phyloP scores from a whole-genome alignment of 1,140 invertebrate species.

The Planococcus citri region DNA sequence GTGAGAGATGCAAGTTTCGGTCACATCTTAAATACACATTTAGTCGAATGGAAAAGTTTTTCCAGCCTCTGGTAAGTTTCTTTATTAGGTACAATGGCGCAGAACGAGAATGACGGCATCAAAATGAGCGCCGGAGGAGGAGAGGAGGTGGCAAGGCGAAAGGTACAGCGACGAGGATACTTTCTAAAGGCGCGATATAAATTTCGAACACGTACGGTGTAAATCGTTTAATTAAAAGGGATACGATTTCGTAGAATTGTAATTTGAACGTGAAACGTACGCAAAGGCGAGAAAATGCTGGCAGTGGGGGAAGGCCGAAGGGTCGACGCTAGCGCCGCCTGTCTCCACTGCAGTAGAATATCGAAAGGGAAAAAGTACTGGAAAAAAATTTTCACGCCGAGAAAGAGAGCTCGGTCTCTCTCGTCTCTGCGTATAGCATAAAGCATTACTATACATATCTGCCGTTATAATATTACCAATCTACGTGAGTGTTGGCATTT shows the following conservation, averaged over 20 bases:
- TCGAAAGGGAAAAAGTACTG: neutral
- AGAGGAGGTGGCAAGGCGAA: neutral
- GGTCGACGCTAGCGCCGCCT: neutral
- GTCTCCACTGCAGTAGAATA: neutral
- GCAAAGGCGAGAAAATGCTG: too few species aligned
- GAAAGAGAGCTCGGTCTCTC: neutral
- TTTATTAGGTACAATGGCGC: too few species aligned
- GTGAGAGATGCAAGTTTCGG: too few species aligned
- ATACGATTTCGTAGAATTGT: neutral
- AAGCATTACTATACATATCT: too few species aligned
- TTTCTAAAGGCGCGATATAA: neutral
- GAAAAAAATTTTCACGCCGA: neutral
- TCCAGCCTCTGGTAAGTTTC: too few species aligned
- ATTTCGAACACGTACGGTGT: neutral
- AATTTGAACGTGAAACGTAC: neutral
- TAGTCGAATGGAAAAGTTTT: too few species aligned
- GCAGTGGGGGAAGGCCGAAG: too few species aligned
- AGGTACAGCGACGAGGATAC: too few species aligned
- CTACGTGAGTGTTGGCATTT: neutral
- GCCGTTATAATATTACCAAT: neutral
- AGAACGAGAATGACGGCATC: too few species aligned
- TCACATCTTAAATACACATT: too few species aligned
- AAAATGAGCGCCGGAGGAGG: too few species aligned
- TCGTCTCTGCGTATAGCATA: too few species aligned
- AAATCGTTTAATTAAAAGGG: constrained; percentile 3